Base-by-base conservation (phyloP, 2,113 vertebrate genomes). In the Aegithalos caudatus region DNA sequence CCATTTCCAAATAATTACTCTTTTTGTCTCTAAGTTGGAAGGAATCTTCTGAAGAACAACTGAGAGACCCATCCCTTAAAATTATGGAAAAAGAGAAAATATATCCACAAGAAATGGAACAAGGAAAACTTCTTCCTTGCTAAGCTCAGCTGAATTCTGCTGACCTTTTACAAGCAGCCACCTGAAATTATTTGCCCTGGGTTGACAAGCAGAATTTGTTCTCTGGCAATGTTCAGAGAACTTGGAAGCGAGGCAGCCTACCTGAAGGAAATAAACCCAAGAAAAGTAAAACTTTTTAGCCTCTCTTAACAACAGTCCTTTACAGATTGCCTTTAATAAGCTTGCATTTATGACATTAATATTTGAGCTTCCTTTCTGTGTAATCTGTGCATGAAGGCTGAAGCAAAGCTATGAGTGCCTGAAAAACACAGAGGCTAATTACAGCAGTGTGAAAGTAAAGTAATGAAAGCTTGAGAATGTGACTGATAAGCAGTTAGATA, bases 401-500 rank as follows among this genome's bases (percentile, higher is more conserved):
- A 90, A 93, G 33, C 35, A 86, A 83, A 80, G 9, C 47, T 66
- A 16, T 1, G 35, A 86, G 38, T 47, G 69, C 61, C 65, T 92
- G 73, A 74, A 92, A 95, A 96, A 94, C 60, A 58, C 35, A 71
- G 86, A 74, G 44, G 40, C 51, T 95, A 94, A 94, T 95, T 97
- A 84, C 15, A 3, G 77, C 80, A 86, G 28, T 64, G 91, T 88
- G 83, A 94, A 91, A 92, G 92, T 71, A 91, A 94, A 97, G 94
- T 93, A 95, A 94, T 78, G 83, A 94, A 88, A 92, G 83, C 86
- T 84, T 60, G 65, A 92, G 88, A 96, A 96, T 88, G 88, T 92
- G 86, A 81, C 92, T 95, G 96, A 95, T 97, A 94, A 97, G 91
- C 67, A 74, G 56, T 67, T 64, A 95, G 94, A 97, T 94, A 97